A percentile compares a stretch with the other conserved stretches of the same genome.
These are phyloP conservation scores for Egretta garzetta DNA, from an alignment of 2,113 vertebrate genomes.

Conservation along the genomic window DNA sequence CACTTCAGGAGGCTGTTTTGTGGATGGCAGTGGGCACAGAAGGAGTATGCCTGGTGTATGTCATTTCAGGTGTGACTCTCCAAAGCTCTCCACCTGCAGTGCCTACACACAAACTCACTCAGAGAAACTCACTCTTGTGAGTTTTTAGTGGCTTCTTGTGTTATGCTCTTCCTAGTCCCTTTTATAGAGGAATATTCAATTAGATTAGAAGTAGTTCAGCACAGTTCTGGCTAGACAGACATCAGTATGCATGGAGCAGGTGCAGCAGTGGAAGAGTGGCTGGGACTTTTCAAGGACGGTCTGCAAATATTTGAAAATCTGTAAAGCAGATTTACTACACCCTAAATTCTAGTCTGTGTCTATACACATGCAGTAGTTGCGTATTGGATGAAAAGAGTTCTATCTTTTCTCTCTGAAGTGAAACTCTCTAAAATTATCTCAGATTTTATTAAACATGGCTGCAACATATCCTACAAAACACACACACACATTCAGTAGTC, in stretches of 20 bases:
- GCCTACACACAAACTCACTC: not conserved
- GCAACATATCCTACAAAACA: not conserved
- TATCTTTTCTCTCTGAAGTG: not conserved
- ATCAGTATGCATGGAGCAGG: not conserved
- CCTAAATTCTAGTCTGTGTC: not conserved
- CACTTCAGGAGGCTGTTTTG: not conserved
- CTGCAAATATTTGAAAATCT: not conserved
- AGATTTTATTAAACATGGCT: not conserved
- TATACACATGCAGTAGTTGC: rapidly evolving
- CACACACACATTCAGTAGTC: not conserved
- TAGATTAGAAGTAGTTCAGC: not conserved
- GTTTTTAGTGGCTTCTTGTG: not conserved
- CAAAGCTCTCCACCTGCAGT: not conserved
- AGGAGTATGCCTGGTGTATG: not conserved
- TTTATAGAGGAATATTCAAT: not conserved
- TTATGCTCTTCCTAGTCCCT: not conserved
- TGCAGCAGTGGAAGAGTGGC: not conserved
- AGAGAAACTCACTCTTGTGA: not conserved
- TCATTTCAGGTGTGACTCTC: not conserved
- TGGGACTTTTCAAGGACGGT: not conserved
- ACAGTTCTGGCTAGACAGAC: not conserved
- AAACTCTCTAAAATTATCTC: not conserved
- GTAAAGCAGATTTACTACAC: not conserved
- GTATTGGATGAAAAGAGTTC: not conserved
- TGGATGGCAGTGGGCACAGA: not conserved